These are phyloP conservation scores for Cheilosia scutellata DNA, from an alignment of 2,888 invertebrate species.

Conservation along the genomic window DNA sequence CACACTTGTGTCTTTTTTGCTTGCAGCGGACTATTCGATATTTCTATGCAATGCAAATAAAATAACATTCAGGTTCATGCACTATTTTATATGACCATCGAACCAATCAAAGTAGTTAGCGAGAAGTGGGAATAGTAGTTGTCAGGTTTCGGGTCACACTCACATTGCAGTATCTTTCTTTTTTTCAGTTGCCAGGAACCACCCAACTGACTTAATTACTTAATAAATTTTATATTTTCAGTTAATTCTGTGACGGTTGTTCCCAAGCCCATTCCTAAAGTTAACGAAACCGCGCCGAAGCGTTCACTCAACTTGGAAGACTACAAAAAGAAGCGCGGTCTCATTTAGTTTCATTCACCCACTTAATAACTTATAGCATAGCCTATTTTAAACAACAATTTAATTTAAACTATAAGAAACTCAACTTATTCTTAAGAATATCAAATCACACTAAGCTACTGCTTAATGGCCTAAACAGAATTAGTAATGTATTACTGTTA, in stretches of 20 bases:
- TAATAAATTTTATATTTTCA: slow-evolving; percentile 84
- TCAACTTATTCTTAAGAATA: slow-evolving; percentile 49
- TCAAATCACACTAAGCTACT: slow-evolving; percentile 35
- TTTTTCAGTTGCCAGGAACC: too few species aligned
- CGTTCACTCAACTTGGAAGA: slow-evolving; percentile 95
- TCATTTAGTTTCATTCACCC: slow-evolving; percentile 86
- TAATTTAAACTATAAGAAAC: slow-evolving; percentile 60
- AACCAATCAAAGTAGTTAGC: too few species aligned
- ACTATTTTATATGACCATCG: too few species aligned
- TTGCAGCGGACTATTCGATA: too few species aligned
- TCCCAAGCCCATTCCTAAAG: slow-evolving; percentile 89
- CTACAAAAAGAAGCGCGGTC: slow-evolving; percentile 96
- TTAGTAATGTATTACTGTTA: slow-evolving; percentile 33
- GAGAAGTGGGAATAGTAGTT: too few species aligned
- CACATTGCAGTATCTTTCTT: too few species aligned
- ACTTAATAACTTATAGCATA: slow-evolving; percentile 46
- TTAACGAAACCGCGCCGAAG: slow-evolving; percentile 92
- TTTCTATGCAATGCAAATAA: too few species aligned
- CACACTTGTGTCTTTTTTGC: too few species aligned
- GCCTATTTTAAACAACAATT: slow-evolving; percentile 43
- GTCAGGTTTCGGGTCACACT: too few species aligned
- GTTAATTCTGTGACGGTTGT: slow-evolving; percentile 89
- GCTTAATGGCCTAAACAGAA: slow-evolving; percentile 24
- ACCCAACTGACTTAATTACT: too few species aligned
- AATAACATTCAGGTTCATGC: too few species aligned